Evolutionary conservation across 2,113 vertebrate species (phyloP).

Genomic region (Pristiophorus japonicus): DNA sequence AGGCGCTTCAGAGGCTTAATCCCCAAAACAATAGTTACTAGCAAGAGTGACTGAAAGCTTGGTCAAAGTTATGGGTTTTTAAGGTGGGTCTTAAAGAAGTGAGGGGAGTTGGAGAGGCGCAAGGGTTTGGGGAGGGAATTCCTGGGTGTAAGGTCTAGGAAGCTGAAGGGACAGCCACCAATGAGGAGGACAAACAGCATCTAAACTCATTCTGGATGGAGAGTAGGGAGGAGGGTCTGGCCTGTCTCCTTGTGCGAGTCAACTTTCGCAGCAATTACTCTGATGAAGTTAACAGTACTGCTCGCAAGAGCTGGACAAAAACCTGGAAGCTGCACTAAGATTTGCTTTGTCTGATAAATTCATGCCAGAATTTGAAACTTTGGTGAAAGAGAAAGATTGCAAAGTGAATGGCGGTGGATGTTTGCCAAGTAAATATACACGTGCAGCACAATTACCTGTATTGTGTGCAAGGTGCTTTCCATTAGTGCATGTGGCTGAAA

Average conservation of each 20-base stretch:
- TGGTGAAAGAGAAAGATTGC: background rate
- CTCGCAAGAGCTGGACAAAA: background rate
- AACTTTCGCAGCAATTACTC: background rate
- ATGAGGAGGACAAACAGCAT: background rate
- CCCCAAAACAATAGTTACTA: background rate
- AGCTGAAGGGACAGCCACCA: background rate
- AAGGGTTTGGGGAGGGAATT: background rate
- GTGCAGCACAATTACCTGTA: background rate
- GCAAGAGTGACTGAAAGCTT: background rate
- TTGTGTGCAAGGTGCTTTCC: background rate
- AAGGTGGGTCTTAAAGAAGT: background rate
- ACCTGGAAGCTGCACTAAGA: too few relatives aligned
- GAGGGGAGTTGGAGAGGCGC: background rate
- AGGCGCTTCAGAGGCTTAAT: too few relatives aligned
- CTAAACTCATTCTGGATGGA: background rate
- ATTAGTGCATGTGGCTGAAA: background rate
- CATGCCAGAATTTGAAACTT: too few relatives aligned
- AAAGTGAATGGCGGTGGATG: background rate
- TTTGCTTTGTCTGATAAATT: too few relatives aligned
- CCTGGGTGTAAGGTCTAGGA: too few relatives aligned
- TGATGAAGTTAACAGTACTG: background rate
- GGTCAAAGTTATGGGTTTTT: background rate
- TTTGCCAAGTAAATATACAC: background rate
- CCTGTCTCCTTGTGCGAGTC: background rate
- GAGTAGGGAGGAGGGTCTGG: background rate